Base-by-base conservation (phyloP, 1,140 invertebrate species). In the Heliconius hermathena region DNA sequence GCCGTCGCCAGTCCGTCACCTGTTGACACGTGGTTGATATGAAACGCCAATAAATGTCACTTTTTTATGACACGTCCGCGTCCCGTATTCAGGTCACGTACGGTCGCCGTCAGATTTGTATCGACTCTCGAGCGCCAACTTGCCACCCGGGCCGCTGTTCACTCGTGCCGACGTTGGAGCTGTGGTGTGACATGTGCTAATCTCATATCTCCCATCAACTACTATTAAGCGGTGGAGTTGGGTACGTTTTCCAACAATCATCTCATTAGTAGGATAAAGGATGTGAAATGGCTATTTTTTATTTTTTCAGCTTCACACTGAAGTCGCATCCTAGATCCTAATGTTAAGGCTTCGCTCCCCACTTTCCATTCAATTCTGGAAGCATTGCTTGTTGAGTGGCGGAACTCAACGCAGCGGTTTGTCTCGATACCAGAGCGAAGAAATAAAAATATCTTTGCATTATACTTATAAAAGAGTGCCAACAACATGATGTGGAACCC, bases 1-100 rank as follows among this genome's bases (percentile, higher is more conserved):
- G 87, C 88, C 84, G 86, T 84, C 86, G 83, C 71, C 84, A 85
- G 85, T 85, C 72, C 84, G 88, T 90, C 92, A 88, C 85, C 88
- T 89, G 89, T 77, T 82, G 82, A 89, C 91, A 91, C 88, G 87
- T 90, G 85, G 90, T 90, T 93, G 91, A 91, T 93, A 93, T 93
- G 92, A 94, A 91, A 89, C 87, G 88, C 90, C 89, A 94, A 94
- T 94, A 93, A 94, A 93, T 89, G 91, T 94, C 93, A 93, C 92
- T 93, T 93, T 93, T 93, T 94, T 94, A 93, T 92, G 91, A 93
- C 82, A 84, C 86, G 84, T 84, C 84, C 85, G 81, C 84, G 77
- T 84, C 76, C 79, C 82, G 89, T 79, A 92, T 92, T 89, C 91
- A 82, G 73, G 90, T 94, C 93, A 94, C 93, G 93, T 91, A 89